Percentiles rank a stretch among this genome's conserved stretches.
These are phyloP conservation scores for Heterodera schachtii DNA, from an alignment of 1,140 invertebrate genomes.

Conservation along the genomic window DNA sequence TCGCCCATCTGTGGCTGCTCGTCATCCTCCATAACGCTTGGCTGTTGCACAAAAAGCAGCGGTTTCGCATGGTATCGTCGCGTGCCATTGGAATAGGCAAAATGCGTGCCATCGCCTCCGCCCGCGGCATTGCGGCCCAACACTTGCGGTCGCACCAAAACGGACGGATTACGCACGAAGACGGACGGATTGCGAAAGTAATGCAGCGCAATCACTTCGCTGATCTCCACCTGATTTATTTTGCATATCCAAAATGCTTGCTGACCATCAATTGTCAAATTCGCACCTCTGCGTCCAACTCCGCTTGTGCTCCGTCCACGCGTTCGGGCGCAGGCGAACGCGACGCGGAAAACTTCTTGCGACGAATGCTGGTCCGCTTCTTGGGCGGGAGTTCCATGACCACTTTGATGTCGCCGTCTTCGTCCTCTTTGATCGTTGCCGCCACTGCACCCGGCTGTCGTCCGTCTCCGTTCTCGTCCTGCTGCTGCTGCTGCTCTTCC, in stretches of 20 bases:
- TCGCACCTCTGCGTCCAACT: slow-evolving; percentile 21
- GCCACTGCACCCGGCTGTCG: background rate
- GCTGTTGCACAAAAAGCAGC: background rate
- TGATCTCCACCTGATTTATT: slow-evolving; percentile 21
- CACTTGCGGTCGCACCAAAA: background rate
- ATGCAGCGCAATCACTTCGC: slow-evolving; percentile 22
- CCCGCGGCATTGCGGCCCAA: background rate
- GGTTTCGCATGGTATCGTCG: background rate
- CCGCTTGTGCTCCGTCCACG: slow-evolving; percentile 29
- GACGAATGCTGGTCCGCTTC: background rate
- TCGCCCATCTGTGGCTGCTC: slow-evolving; percentile 6
- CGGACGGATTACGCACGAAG: slow-evolving; percentile 11
- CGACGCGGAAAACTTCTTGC: slow-evolving; percentile 5
- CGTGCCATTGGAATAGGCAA: slow-evolving; percentile 6
- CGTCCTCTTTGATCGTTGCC: background rate
- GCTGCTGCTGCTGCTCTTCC: background rate
- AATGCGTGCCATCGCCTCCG: background rate
- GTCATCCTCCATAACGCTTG: slow-evolving; percentile 2
- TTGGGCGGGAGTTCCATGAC: slow-evolving; percentile 6
- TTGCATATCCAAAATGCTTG: background rate
- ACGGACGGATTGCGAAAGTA: slow-evolving; percentile 26
- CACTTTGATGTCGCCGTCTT: background rate
- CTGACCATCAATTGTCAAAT: background rate
- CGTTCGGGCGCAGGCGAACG: slow-evolving; percentile 28
- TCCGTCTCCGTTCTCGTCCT: slow-evolving; percentile 10